Base-by-base conservation (phyloP, 1,140 invertebrate genomes). In the Pseudomyrmex gracilis region DNA sequence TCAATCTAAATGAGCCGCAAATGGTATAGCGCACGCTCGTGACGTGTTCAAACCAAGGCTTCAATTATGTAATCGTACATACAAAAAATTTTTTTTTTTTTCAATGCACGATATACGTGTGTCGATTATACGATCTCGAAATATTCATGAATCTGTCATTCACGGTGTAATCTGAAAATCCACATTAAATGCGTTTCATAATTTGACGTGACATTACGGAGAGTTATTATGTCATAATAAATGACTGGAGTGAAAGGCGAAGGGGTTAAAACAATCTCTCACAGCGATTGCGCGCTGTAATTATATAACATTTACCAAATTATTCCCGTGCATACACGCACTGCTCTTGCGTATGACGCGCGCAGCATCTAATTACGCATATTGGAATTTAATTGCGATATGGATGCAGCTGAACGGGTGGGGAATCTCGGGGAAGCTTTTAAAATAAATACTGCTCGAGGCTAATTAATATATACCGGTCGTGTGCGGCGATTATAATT, bases 351-450 rank as follows among this genome's bases (percentile, higher is more conserved):
- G 7, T 15, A 20, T 24, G 12, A 51, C 5, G 34, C 5, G 53
- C 22, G 67, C 49, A 12, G 34, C 34, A 45, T 55, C 57, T 70
- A 78, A 78, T 78, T 78, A 68, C 20, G 45, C 1, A 78, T 70
- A 70, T 78, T 78, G 76, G 57, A 78, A 78, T 78, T 78, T 78
- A 78, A 78, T 78, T 78, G 76, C 76, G 53, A 78, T 64, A 64
- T 70, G 64, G 51, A 1, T 78, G 67, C 13, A 22, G 47, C 74
- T 67, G 45, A 77, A 77, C 34, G 34, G 13, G 20, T 57, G 24
- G 24, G n/a, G 47, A 7, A 5, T 17, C 17, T 15, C 49, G 13
- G 15, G 15, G 51, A 15, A 24, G 43, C 66, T 80, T 71, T 80
- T 71, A 70, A 80, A 53, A 71, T 58, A 60, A 34, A 7, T 13